phyloP scores from a whole-genome alignment of 2,888 invertebrate genomes.

The Meiosimyza decipiens region DNA sequence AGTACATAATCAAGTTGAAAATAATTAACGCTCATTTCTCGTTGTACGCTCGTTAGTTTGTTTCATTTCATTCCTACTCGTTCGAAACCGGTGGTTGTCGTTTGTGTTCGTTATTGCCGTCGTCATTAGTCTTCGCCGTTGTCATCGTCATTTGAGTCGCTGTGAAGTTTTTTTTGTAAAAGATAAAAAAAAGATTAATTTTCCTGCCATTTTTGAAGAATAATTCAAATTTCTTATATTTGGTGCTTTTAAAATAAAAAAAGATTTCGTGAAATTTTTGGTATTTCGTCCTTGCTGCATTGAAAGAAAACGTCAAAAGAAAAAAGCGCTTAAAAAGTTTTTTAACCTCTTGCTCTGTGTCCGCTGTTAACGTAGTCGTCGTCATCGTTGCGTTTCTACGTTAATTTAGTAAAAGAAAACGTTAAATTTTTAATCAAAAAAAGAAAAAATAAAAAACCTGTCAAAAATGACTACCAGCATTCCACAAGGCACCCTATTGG shows the following conservation, averaged over 20 bases:
- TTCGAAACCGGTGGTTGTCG: slow-evolving; percentile 31
- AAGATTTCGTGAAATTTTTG: slow-evolving; percentile 5
- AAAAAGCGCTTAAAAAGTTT: slow-evolving; percentile 18
- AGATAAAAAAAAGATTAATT: slow-evolving; percentile 6
- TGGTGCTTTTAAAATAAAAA: background rate
- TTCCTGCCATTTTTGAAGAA: slow-evolving; percentile 22
- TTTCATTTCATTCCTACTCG: slow-evolving; percentile 15
- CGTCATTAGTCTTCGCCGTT: slow-evolving; percentile 19
- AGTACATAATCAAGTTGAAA: too few species aligned
- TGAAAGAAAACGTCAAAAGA: background rate
- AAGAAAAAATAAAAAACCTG: slow-evolving; percentile 44
- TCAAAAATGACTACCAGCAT: slow-evolving; percentile 83
- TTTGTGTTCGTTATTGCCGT: slow-evolving; percentile 23
- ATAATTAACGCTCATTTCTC: background rate
- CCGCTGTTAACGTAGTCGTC: too few species aligned
- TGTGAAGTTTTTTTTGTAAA: slow-evolving; percentile 9
- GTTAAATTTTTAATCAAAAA: slow-evolving; percentile 28
- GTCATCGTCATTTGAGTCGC: slow-evolving; percentile 13
- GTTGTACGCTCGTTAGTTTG: background rate
- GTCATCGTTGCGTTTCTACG: too few species aligned
- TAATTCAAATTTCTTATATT: slow-evolving; percentile 29
- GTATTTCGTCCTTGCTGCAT: background rate
- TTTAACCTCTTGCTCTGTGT: slow-evolving; percentile 3
- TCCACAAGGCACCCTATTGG: slow-evolving; percentile 93
- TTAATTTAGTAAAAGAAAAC: slow-evolving; percentile 28